Conservation (phyloP, 1,140 invertebrate genomes). For the Calephelis virginiensis region DNA sequence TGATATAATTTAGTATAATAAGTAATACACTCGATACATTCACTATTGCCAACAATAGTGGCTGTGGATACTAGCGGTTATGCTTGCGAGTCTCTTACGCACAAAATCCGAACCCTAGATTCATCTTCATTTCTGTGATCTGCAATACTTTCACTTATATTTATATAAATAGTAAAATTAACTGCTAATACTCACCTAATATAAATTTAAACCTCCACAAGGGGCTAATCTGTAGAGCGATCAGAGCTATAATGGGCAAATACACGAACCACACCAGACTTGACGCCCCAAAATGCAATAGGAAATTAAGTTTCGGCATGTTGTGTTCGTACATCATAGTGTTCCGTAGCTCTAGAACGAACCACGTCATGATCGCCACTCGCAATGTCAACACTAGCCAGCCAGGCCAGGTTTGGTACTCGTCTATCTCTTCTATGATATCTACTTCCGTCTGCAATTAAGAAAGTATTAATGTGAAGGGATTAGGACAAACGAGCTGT, state of each 20-base stretch:
- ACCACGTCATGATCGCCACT: slow-evolving; percentile 96
- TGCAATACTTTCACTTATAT: too few species aligned
- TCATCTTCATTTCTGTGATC: too few species aligned
- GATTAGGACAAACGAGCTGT: too few species aligned
- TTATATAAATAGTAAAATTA: too few species aligned
- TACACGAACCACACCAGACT: slow-evolving; percentile 99
- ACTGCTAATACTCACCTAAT: slow-evolving; percentile 83
- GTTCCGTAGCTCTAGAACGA: slow-evolving; percentile 92
- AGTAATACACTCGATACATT: too few species aligned
- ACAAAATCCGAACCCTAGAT: too few species aligned
- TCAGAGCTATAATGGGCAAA: slow-evolving; percentile 94
- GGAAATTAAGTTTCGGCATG: slow-evolving; percentile 93
- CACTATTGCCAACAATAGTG: too few species aligned
- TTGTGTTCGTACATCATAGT: slow-evolving; percentile 96
- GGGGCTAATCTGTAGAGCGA: slow-evolving; percentile 94
- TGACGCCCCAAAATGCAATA: slow-evolving; percentile 97
- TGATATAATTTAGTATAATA: too few species aligned
- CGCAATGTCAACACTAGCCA: slow-evolving; percentile 94
- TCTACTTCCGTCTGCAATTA: slow-evolving; percentile 92
- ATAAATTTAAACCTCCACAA: slow-evolving; percentile 97
- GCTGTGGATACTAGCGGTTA: too few species aligned
- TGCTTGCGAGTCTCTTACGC: too few species aligned
- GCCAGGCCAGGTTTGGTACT: slow-evolving; percentile 98
- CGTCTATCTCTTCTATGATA: slow-evolving; percentile 96
- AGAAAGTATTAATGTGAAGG: not conserved